These are phyloP conservation scores for Microctonus brassicae DNA, from an alignment of 2,888 invertebrate species.

Conservation along the genomic window DNA sequence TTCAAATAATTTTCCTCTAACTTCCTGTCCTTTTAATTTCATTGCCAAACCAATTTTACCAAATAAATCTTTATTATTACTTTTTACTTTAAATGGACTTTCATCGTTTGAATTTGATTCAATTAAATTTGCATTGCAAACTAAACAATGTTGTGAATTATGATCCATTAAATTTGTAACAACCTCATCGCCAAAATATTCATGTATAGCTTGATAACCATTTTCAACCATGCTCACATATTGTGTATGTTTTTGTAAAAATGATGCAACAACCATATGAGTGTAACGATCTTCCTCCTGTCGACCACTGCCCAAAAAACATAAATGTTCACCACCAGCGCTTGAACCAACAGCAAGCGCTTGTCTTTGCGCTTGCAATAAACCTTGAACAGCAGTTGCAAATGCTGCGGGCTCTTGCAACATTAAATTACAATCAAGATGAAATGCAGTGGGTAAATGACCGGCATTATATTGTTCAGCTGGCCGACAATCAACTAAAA, in stretches of 20 bases:
- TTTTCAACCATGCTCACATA: conserved; percentile 94
- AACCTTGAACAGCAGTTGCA: conserved; percentile 92
- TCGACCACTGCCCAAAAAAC: conserved; percentile 93
- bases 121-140: conserved; percentile 77
- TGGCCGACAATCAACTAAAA: conserved; percentile 96
- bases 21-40: conserved; percentile 91
- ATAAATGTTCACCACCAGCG: conserved; percentile 90
- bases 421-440: conserved; percentile 97
- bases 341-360: conserved; percentile 88
- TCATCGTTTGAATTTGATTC: conserved; percentile 66
- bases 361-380: conserved; percentile 90
- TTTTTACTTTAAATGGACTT: conserved; percentile 61
- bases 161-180: conserved; percentile 88
- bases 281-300: conserved; percentile 96
- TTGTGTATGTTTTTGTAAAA: conserved; percentile 92
- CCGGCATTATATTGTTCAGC: conserved; percentile 95
- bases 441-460: conserved; percentile 97
- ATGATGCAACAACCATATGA: conserved; percentile 98
- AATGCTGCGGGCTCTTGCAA: conserved; percentile 96
- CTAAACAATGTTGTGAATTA: conserved; percentile 83
- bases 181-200: conserved; percentile 86
- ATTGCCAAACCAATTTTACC: conserved; percentile 89
- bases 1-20: conserved; percentile 91
- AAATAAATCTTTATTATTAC: conserved; percentile 76
- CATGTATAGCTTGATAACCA: conserved; percentile 88